Evolutionary conservation across 2,888 invertebrate species (phyloP).

Genomic region (Drosophila aldrichi): DNA sequence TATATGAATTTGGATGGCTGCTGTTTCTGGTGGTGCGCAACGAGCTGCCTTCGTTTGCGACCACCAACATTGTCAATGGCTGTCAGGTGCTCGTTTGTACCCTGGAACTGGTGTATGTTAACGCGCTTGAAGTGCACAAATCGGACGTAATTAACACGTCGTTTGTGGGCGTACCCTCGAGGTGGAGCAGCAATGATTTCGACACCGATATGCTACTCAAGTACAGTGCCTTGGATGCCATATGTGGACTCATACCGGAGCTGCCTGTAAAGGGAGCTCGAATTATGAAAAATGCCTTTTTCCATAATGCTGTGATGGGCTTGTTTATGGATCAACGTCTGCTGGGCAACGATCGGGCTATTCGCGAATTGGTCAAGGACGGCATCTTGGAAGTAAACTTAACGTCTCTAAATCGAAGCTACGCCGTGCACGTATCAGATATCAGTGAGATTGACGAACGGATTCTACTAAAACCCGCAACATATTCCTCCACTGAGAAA

Average conservation of each 20-base stretch:
- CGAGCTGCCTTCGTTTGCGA: conserved; percentile 48
- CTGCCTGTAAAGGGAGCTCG: conserved; percentile 30
- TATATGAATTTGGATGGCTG: conserved; percentile 69
- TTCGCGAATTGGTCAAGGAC: conserved; percentile 62
- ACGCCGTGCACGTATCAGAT: conserved; percentile 50
- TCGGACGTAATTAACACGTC: conserved; percentile 45
- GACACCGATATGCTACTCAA: conserved; percentile 27
- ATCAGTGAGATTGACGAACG: conserved; percentile 68
- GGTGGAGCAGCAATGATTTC: conserved; percentile 48
- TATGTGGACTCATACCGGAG: conserved; percentile 50
- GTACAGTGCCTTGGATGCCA: conserved; percentile 45
- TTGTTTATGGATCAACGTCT: conserved; percentile 60
- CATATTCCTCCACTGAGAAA: not conserved
- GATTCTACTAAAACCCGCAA: conserved; percentile 34
- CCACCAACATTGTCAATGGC: conserved; percentile 45
- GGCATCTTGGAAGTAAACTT: conserved; percentile 60
- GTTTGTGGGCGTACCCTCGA: conserved; percentile 50
- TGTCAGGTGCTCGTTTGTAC: conserved; percentile 62
- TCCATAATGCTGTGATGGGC: conserved; percentile 48
- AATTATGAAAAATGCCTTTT: conserved; percentile 48
- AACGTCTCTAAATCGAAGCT: conserved; percentile 48
- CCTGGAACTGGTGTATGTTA: conserved; percentile 62
- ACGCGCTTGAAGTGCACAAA: conserved; percentile 56
- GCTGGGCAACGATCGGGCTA: conserved; percentile 49
- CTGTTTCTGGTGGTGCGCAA: conserved; percentile 62